Percentiles rank a stretch among this genome's conserved stretches.
These are phyloP conservation scores for Ophioninae sp. DNA, from an alignment of 2,888 invertebrate genomes.

Conservation along the genomic window DNA sequence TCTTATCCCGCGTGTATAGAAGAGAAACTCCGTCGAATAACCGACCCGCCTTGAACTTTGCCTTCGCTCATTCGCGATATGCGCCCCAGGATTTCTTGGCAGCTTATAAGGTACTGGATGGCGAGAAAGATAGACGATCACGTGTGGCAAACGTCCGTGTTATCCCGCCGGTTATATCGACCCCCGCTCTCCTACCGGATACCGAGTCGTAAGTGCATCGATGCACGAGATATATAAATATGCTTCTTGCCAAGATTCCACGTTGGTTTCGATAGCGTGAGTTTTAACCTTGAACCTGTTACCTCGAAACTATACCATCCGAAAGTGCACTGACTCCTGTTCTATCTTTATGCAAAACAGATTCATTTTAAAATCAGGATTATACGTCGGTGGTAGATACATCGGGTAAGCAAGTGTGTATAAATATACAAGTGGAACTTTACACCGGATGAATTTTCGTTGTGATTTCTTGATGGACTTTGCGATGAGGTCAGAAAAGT, in stretches of 20 bases:
- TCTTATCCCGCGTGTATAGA: conserved; percentile 35
- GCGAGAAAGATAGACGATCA: conserved; percentile 67
- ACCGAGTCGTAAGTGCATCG: conserved; percentile 56
- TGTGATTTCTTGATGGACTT: too few relatives aligned
- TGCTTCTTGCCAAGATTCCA: conserved; percentile 38
- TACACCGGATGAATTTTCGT: too few relatives aligned
- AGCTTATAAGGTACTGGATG: conserved; percentile 29
- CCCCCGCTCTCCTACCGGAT: conserved; percentile 43
- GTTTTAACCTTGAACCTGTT: conserved; percentile 72
- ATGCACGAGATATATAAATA: conserved; percentile 54
- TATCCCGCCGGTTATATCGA: conserved; percentile 40
- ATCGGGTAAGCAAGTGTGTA: too few relatives aligned
- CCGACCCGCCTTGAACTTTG: conserved; percentile 76
- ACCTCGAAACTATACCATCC: conserved; percentile 62
- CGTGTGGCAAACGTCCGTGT: conserved; percentile 63
- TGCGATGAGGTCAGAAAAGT: too few relatives aligned
- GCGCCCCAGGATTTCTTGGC: conserved; percentile 48
- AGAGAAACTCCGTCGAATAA: conserved; percentile 62
- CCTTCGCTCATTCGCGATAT: conserved; percentile 65
- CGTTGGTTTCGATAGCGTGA: conserved; percentile 56
- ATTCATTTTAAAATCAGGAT: background rate
- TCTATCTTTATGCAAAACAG: background rate
- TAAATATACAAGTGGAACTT: too few relatives aligned
- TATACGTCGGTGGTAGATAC: too few relatives aligned
- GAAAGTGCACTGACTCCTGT: conserved; percentile 29